These are phyloP conservation scores for Choristoneura rosaceana DNA, from an alignment of 2,888 invertebrate species.

Conservation along the genomic window DNA sequence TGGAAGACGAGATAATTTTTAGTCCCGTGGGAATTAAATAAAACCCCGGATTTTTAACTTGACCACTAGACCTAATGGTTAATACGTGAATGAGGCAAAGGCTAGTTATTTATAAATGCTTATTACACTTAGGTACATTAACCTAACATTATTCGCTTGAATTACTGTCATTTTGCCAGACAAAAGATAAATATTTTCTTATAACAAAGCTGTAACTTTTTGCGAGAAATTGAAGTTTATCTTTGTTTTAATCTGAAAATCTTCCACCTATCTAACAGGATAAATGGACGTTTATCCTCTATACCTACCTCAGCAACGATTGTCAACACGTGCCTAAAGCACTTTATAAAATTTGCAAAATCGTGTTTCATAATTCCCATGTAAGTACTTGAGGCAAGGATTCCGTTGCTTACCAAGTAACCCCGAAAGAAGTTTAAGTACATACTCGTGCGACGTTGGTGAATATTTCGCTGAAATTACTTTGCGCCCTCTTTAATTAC, in stretches of 20 bases:
- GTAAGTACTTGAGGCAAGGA: background rate
- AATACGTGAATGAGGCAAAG: too few relatives aligned
- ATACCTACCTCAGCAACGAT: background rate
- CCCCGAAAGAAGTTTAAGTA: conserved; percentile 36
- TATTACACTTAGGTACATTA: too few relatives aligned
- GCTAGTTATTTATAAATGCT: too few relatives aligned
- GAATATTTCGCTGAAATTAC: conserved; percentile 20
- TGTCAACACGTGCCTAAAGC: conserved; percentile 10
- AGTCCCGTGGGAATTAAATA: too few relatives aligned
- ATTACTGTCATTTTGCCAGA: too few relatives aligned
- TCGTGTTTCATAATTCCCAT: conserved; percentile 9
- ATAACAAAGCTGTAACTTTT: too few relatives aligned
- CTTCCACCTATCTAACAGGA: background rate
- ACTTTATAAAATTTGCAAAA: conserved; percentile 5
- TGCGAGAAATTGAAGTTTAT: background rate
- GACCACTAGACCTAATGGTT: too few relatives aligned
- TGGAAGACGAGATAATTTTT: too few relatives aligned
- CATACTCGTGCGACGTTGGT: conserved; percentile 29
- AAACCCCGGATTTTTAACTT: too few relatives aligned
- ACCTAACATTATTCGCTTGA: too few relatives aligned
- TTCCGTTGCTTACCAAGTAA: conserved; percentile 33
- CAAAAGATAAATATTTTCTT: too few relatives aligned
- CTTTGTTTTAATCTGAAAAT: background rate
- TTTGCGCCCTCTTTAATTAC: conserved; percentile 19
- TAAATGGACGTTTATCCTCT: background rate